Base-by-base conservation (phyloP, 2,797 vertebrate genomes). In the Bryconaethiops microstoma region DNA sequence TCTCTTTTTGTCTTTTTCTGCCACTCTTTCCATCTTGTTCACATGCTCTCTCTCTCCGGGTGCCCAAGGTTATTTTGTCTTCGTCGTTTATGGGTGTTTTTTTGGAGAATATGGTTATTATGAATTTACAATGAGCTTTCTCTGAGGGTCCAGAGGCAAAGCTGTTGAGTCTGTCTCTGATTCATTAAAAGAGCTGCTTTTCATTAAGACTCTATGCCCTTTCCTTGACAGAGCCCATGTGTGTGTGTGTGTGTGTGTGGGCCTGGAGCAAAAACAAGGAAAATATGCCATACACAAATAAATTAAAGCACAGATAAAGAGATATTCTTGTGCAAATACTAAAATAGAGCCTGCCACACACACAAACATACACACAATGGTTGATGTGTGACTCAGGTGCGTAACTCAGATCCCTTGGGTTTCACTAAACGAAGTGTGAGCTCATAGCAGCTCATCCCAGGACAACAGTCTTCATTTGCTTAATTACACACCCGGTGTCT, bases 401-500 rank as follows among this genome's bases (percentile, higher is more conserved):
- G 35, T 35, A 35, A 35, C 35, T 35, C 35, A 19, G 29, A 59
- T 57, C 39, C 16, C 7, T 21, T 52, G 62, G 45, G 54, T 65
- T 77, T 69, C 74, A 82, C 75, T 86, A 85, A 48, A 29, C 19
- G n/a, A 60, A 25, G 50, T 72, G 54, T 7, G 39, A 77, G 65
- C 48, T 64, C 52, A n/a, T n/a, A 62, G 77, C 29, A 60, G 73
- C 74, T 84, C 68, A 69, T 80, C 74, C 73, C 75, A 79, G 81
- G 60, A 74, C 83, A 77, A 83, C 81, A 86, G 78, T 79, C 82
- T 86, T 85, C 79, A 81, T 86, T 81, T 85, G 79, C 84, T 82
- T 88, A 88, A 89, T 88, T 87, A 87, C 85, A 86, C 82, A 82
- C 42, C 62, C 64, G 62, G 79, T 65, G 76, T 84, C 76, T 81